These are phyloP conservation scores for Pongo pygmaeus DNA, from an alignment of 2,113 vertebrate genomes.

Conservation along the genomic window DNA sequence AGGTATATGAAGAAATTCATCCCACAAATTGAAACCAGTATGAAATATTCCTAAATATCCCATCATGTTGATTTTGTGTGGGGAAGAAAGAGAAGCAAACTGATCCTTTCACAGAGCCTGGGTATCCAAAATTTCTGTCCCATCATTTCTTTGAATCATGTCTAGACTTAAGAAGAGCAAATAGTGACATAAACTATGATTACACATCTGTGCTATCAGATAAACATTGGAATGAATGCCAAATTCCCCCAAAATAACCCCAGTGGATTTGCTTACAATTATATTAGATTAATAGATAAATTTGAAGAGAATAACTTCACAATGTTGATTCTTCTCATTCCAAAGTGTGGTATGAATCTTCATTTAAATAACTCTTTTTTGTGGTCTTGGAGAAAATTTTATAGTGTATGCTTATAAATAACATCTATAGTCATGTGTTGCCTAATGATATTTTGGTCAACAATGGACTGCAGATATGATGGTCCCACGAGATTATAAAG, in stretches of 20 bases:
- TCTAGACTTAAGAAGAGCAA: background rate
- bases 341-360: background rate
- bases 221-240: background rate
- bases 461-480: background rate
- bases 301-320: background rate
- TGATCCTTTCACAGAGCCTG: background rate
- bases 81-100: background rate
- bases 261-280: background rate
- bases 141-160: background rate
- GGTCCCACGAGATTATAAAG: background rate
- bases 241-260: background rate
- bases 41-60: background rate
- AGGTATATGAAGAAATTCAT: background rate
- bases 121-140: background rate
- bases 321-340: background rate
- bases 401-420: background rate
- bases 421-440: background rate
- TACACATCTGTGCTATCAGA: background rate
- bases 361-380: background rate
- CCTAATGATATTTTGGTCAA: background rate
- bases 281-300: background rate
- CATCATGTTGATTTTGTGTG: background rate
- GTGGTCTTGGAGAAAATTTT: background rate
- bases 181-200: background rate
- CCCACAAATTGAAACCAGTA: background rate